Base-by-base conservation (phyloP, 2,888 invertebrate genomes). In the Rhagophthalmus giganteus region DNA sequence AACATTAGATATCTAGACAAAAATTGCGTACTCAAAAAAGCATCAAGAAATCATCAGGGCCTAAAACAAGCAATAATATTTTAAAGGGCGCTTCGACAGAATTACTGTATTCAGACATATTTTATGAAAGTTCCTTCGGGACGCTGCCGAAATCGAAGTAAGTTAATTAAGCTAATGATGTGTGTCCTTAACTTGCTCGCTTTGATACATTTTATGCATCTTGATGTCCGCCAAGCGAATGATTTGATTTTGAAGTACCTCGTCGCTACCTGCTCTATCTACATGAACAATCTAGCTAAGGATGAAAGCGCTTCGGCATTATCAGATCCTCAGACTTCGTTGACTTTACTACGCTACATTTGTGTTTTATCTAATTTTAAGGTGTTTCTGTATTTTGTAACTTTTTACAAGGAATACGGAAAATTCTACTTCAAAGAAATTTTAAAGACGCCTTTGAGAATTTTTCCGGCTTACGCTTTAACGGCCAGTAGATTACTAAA, bases 31-130 rank as follows among this genome's bases (percentile, higher is more conserved):
- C 65, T 69, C 68, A 70, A 67, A 70, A 70, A 68, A 65, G 61
- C 70, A 70, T 70, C 68, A 71, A 68, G 67, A 69, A 70, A 69
- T 69, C 71, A 70, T 71, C 70, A 71, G 68, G 59, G 57, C 60
- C 55, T 65, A 61, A 62, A 65, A 62, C 62, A 65, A 60, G 61
- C 63, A 55, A 59, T 62, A 63, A 60, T 59, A 62, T 60, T 55
- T 59, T 51, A 55, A 31, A 14, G 53, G 32, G 40, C 51, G 57
- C 53, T 44, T 32, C 39, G 34, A 28, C 31, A 31, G 42, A 59
- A 57, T 48, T 56, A 59, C 60, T 61, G 62, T 64, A 63, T 63
- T 61, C 59, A 59, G 60, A 60, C 55, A 62, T 60, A 62, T 51
- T 63, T 62, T 60, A 59, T 30, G 33, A 16, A 24, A 37, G 44